Evolutionary conservation across 1,140 invertebrate genomes (phyloP).

Genomic region (Calliphora vicina): DNA sequence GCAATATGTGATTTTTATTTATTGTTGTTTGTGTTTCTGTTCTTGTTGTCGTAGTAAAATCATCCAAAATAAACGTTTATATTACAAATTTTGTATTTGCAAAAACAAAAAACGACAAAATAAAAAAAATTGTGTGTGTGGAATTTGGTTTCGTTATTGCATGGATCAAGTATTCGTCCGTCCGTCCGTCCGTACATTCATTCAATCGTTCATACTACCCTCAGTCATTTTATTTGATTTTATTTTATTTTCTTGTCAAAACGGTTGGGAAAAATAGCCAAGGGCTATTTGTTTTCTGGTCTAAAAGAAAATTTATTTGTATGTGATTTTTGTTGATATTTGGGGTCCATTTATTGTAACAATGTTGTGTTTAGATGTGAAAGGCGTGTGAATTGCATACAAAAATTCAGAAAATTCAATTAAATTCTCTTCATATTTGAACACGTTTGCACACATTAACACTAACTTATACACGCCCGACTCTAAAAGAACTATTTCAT

Average conservation of each 20-base stretch:
- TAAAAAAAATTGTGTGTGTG: neutral
- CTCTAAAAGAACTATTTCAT: neutral
- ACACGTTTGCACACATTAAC: neutral
- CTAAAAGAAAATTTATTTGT: conserved; percentile 25
- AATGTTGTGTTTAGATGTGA: neutral
- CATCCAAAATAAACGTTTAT: neutral
- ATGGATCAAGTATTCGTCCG: neutral
- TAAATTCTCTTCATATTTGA: conserved; percentile 15
- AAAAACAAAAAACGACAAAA: neutral
- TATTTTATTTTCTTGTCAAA: conserved; percentile 17
- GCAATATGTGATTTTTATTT: neutral
- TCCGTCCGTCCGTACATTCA: neutral
- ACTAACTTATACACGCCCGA: neutral
- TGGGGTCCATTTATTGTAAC: neutral
- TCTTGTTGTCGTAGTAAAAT: conserved; percentile 5
- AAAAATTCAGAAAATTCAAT: conserved; percentile 29
- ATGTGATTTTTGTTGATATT: neutral
- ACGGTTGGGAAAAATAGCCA: conserved; percentile 19
- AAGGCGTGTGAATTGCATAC: conserved; percentile 34
- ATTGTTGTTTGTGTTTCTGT: neutral
- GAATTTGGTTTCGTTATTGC: neutral
- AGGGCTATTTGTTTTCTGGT: conserved; percentile 22
- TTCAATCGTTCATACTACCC: too few relatives aligned
- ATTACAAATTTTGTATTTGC: conserved; percentile 15
- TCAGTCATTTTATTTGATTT: conserved; percentile 18